Evolutionary conservation across 2,113 vertebrate genomes (phyloP).

Genomic region (Monarcha castaneiventris): DNA sequence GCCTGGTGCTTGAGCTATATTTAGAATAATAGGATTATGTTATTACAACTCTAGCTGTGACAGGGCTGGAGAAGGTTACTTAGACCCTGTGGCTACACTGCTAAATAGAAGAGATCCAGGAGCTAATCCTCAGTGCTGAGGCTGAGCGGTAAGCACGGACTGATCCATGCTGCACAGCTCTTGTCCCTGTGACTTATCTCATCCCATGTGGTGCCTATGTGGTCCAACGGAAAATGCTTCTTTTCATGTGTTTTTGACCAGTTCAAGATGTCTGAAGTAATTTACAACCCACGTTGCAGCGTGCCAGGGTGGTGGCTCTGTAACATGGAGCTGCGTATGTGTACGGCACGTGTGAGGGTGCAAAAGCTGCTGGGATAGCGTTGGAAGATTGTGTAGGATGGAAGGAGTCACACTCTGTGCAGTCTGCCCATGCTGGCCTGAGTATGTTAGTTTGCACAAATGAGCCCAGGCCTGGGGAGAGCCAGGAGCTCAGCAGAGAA

Average conservation of each 20-base stretch:
- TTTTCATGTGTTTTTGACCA: not conserved
- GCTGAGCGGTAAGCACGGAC: not conserved
- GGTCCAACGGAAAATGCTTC: not conserved
- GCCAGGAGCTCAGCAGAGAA: not conserved
- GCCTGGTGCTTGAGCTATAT: not conserved
- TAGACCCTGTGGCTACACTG: not conserved
- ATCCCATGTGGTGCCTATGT: not conserved
- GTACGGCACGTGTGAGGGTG: not conserved
- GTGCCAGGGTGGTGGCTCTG: not conserved
- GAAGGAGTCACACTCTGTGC: not conserved
- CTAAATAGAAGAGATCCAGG: not conserved
- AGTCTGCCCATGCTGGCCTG: not conserved
- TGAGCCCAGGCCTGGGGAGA: not conserved
- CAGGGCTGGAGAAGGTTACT: conserved; percentile 1
- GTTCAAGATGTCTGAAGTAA: not conserved
- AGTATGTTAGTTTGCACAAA: not conserved
- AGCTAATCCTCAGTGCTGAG: not conserved
- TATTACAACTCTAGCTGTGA: not conserved
- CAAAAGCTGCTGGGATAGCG: not conserved
- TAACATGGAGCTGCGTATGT: not conserved
- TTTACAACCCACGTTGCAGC: not conserved
- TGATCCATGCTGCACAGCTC: not conserved
- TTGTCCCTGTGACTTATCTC: not conserved
- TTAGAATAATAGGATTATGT: conserved; percentile 19
- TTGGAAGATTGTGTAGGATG: not conserved